phyloP scores from a whole-genome alignment of 2,888 invertebrate species.

The Tenthredo amoena region DNA sequence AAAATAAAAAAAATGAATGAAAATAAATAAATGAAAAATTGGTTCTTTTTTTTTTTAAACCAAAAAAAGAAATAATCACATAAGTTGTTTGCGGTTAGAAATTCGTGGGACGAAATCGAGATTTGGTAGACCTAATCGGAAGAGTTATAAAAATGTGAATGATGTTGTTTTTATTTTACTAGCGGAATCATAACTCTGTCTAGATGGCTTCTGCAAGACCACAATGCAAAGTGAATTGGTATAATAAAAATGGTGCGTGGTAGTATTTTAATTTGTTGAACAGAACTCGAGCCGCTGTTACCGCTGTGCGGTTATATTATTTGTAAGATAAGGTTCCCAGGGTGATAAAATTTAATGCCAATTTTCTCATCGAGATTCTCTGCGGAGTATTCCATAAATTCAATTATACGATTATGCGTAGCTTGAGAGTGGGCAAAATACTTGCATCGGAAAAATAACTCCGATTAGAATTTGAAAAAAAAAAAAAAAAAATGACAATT shows the following conservation, averaged over 20 bases:
- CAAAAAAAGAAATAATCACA: not conserved
- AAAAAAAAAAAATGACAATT: no score
- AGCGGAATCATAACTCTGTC: not conserved
- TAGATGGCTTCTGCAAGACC: not conserved
- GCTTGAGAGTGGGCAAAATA: not conserved
- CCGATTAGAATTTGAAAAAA: not conserved
- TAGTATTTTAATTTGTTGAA: conserved; percentile 9
- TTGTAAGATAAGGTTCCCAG: not conserved
- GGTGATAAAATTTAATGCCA: not conserved
- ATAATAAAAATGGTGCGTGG: conserved; percentile 11
- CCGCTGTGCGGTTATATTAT: not conserved
- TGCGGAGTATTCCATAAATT: not conserved
- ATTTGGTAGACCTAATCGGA: not conserved
- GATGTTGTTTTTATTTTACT: not conserved
- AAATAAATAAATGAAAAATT: not conserved
- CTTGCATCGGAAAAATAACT: no score
- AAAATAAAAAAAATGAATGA: not conserved
- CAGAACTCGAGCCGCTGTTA: not conserved
- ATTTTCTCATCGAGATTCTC: conserved; percentile 11
- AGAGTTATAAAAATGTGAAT: not conserved
- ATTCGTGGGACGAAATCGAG: not conserved
- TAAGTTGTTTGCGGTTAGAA: not conserved
- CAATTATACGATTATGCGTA: not conserved
- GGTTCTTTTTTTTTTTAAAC: not conserved
- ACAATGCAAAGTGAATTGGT: not conserved